These are phyloP conservation scores for Masticophis lateralis DNA, from an alignment of 2,797 vertebrate species.

Conservation along the genomic window DNA sequence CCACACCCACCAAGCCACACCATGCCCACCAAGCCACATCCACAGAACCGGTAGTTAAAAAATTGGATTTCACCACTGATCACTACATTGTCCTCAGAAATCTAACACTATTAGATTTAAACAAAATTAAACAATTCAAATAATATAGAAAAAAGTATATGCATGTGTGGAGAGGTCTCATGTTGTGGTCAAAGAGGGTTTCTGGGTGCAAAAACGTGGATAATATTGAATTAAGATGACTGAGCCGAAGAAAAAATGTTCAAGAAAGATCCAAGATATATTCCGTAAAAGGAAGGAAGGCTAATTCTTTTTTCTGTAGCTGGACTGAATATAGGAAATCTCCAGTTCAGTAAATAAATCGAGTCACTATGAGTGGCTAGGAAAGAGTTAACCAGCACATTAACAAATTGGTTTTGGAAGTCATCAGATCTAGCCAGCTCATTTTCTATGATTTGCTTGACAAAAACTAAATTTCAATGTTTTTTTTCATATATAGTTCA, in stretches of 20 bases:
- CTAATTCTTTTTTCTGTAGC: background rate
- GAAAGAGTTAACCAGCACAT: conserved; percentile 12
- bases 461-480: conserved; percentile 30
- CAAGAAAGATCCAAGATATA: background rate
- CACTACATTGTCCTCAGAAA: background rate
- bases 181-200: background rate
- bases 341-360: background rate
- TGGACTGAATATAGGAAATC: background rate
- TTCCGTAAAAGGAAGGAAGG: background rate
- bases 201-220: background rate
- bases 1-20: too few species aligned
- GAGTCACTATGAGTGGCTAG: background rate
- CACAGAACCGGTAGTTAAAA: too few species aligned
- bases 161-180: background rate
- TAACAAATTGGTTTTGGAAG: conserved; percentile 45
- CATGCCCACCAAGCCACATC: too few species aligned
- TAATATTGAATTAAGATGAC: background rate
- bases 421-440: conserved; percentile 2
- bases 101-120: background rate
- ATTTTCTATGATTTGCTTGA: conserved; percentile 1
- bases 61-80: too few species aligned
- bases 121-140: background rate
- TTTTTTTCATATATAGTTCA: conserved; percentile 20
- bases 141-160: too few species aligned
- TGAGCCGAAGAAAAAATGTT: background rate